A percentile compares a stretch with the other conserved stretches of the same genome.
Evolutionary conservation across 2,888 invertebrate genomes (phyloP).

Genomic region (Argyra leucocephala): DNA sequence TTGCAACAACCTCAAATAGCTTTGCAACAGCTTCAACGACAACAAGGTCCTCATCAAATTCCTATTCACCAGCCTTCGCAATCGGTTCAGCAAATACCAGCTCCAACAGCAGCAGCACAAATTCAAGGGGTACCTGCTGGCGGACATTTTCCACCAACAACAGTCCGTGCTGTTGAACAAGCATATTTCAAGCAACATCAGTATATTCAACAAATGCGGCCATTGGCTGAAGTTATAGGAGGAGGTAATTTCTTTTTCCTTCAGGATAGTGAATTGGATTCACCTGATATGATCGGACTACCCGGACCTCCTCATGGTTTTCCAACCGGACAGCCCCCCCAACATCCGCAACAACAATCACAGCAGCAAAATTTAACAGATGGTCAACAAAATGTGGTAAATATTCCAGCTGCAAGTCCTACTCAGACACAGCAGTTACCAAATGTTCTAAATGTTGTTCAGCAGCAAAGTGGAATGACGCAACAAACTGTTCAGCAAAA

Average conservation of each 20-base stretch:
- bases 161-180: slow-evolving; percentile 54
- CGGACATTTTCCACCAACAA: slow-evolving; percentile 46
- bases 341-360: slow-evolving; percentile 20
- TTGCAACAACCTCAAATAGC: slow-evolving; percentile 12
- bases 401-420: slow-evolving; percentile 22
- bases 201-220: slow-evolving; percentile 50
- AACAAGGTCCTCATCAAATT: slow-evolving; percentile 19
- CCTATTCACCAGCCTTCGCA: slow-evolving; percentile 38
- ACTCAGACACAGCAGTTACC: slow-evolving; percentile 19
- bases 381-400: slow-evolving; percentile 4
- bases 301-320: slow-evolving; percentile 38
- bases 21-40: slow-evolving; percentile 26
- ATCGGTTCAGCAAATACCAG: slow-evolving; percentile 24
- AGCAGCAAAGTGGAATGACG: slow-evolving; percentile 24
- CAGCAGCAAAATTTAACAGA: slow-evolving; percentile 14
- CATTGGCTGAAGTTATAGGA: slow-evolving; percentile 67
- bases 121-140: slow-evolving; percentile 20
- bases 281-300: slow-evolving; percentile 46
- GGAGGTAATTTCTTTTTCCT: slow-evolving; percentile 71
- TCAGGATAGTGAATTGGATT: slow-evolving; percentile 83
- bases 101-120: slow-evolving; percentile 19
- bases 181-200: slow-evolving; percentile 53
- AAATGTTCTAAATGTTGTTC: slow-evolving; percentile 19
- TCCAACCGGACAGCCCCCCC: slow-evolving; percentile 20
- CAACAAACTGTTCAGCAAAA: slow-evolving; percentile 29